Evolutionary conservation across 2,113 vertebrate genomes (phyloP).

Genomic region (Archocentrus centrarchus): DNA sequence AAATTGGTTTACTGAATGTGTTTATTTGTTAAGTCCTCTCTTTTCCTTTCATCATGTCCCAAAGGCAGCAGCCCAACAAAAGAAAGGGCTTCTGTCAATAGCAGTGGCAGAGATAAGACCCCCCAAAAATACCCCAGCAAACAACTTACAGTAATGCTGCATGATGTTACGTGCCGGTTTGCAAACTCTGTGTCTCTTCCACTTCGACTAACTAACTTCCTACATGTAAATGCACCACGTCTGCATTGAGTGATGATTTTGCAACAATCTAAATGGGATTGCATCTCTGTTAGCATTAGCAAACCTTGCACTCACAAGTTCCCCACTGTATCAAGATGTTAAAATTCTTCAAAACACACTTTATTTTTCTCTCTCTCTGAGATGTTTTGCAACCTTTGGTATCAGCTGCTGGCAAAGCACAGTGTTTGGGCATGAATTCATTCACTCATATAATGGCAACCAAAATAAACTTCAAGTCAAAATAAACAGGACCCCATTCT

Average conservation of each 20-base stretch:
- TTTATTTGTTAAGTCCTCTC: constrained; percentile 10
- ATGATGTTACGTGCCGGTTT: constrained; percentile 35
- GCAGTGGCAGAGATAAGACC: constrained; percentile 40
- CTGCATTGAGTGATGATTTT: not conserved
- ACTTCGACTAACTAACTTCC: not conserved
- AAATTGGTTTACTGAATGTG: constrained; percentile 25
- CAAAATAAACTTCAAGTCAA: constrained; percentile 60
- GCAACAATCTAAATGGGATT: not conserved
- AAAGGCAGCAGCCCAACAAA: constrained; percentile 24
- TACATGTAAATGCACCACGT: not conserved
- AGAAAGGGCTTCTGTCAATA: constrained; percentile 42
- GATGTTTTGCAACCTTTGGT: not conserved
- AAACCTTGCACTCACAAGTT: not conserved
- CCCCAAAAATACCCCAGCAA: not conserved
- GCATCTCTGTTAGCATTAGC: not conserved
- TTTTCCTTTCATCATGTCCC: constrained; percentile 34
- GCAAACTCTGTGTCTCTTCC: not conserved
- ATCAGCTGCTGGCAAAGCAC: not conserved
- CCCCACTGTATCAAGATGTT: not conserved
- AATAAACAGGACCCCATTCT: constrained; percentile 62
- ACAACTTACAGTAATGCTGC: constrained; percentile 29
- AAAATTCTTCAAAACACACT: not conserved
- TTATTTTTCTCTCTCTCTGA: not conserved
- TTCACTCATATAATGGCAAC: constrained; percentile 49
- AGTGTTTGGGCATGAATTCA: constrained; percentile 53